Conservation (phyloP, 2,888 invertebrate species). For the Dioctria rufipes region DNA sequence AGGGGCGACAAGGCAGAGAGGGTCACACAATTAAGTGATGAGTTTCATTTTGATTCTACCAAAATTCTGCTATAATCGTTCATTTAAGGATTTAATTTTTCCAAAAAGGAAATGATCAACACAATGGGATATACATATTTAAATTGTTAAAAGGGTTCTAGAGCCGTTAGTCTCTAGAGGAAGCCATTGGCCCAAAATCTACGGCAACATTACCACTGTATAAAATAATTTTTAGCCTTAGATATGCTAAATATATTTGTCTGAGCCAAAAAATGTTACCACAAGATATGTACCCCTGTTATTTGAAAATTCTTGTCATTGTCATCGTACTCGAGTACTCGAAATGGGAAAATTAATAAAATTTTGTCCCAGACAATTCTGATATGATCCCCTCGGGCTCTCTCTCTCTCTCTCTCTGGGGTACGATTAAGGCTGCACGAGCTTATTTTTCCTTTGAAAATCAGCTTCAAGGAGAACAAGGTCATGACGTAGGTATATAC, state of each 20-base stretch:
- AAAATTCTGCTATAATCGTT: constrained; percentile 20
- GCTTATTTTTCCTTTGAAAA: too few species aligned
- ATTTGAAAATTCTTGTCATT: constrained; percentile 34
- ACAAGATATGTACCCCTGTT: background rate
- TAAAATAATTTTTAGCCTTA: background rate
- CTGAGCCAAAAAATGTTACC: constrained; percentile 8
- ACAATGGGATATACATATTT: background rate
- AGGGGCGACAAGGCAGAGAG: background rate
- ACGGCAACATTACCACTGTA: constrained; percentile 2
- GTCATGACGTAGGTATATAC: background rate
- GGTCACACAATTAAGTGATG: constrained; percentile 36
- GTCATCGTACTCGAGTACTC: constrained; percentile 9
- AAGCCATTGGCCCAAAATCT: constrained; percentile 2
- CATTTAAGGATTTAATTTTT: constrained; percentile 28
- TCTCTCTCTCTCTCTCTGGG: background rate
- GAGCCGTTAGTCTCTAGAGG: too few species aligned
- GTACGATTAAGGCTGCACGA: too few species aligned
- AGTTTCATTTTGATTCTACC: constrained; percentile 40
- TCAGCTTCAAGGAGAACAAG: too few species aligned
- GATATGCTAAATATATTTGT: background rate
- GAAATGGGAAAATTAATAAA: constrained; percentile 48
- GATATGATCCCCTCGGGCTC: background rate
- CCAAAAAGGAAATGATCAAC: background rate
- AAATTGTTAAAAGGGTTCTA: constrained; percentile 20
- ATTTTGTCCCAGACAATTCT: constrained; percentile 7